Evolutionary conservation across 2,113 vertebrate species (phyloP).

Genomic region (Micronycteris hirsuta): DNA sequence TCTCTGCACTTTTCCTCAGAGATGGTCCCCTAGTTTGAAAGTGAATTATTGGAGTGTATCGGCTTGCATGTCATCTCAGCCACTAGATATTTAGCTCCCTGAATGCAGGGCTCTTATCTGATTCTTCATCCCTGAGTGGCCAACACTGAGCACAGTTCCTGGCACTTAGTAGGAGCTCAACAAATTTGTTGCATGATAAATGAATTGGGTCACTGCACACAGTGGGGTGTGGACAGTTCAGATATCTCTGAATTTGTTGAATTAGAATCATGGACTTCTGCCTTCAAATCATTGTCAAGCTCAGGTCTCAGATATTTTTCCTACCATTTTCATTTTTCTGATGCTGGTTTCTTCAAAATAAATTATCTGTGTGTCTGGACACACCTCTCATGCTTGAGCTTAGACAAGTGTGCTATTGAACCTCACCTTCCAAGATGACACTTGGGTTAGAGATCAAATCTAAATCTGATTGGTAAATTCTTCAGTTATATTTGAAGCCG

Average conservation of each 20-base stretch:
- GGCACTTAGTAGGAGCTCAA: neutral
- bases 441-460: slow-evolving; percentile 53
- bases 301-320: neutral
- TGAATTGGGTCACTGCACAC: neutral
- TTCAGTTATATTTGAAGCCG: slow-evolving; percentile 57
- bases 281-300: neutral
- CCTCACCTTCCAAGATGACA: neutral
- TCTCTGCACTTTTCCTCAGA: neutral
- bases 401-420: neutral
- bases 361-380: neutral
- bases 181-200: neutral
- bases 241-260: neutral
- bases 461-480: slow-evolving; percentile 61
- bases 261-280: neutral
- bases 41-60: neutral
- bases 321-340: neutral
- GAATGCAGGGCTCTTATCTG: neutral
- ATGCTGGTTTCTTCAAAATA: neutral
- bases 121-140: neutral
- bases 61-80: neutral
- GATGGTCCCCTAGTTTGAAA: neutral
- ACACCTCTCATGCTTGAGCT: fast-evolving
- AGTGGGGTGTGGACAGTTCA: neutral
- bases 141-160: neutral
- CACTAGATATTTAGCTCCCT: neutral